phyloP scores from a whole-genome alignment of 2,888 invertebrate species.

The Dexiosoma caninum region DNA sequence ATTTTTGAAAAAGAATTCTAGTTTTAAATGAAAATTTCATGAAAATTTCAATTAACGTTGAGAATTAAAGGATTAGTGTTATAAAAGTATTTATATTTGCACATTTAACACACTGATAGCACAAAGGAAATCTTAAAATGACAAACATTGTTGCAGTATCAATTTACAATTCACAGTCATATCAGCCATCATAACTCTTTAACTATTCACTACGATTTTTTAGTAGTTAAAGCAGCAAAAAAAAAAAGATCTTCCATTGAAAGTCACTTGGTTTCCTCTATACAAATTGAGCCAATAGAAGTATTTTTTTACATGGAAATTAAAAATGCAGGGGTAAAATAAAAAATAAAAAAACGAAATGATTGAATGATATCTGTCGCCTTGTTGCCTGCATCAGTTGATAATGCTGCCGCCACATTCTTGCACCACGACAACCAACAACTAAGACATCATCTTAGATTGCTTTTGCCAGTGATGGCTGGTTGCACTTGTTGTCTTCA shows the following conservation, averaged over 20 bases:
- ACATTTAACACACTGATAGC: too few species aligned
- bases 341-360: conserved; percentile 14
- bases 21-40: too few species aligned
- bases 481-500: conserved; percentile 65
- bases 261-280: conserved; percentile 10
- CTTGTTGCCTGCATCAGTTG: conserved; percentile 59
- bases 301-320: conserved; percentile 8
- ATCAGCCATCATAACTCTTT: conserved; percentile 15
- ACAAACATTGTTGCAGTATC: background rate
- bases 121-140: background rate
- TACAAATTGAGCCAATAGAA: conserved; percentile 42
- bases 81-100: too few species aligned
- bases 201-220: conserved; percentile 2
- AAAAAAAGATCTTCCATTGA: background rate
- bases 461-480: conserved; percentile 61
- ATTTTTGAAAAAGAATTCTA: too few species aligned
- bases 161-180: conserved; percentile 6
- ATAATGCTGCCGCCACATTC: conserved; percentile 56
- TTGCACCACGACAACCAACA: conserved; percentile 48
- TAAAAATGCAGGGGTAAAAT: too few species aligned
- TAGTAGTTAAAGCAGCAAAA: background rate
- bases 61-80: too few species aligned
- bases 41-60: too few species aligned
- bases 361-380: conserved; percentile 64
- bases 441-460: conserved; percentile 59